Percentiles rank a stretch among this genome's conserved stretches.
These are phyloP conservation scores for Euthynnus affinis DNA, from an alignment of 2,797 vertebrate species.

Conservation along the genomic window DNA sequence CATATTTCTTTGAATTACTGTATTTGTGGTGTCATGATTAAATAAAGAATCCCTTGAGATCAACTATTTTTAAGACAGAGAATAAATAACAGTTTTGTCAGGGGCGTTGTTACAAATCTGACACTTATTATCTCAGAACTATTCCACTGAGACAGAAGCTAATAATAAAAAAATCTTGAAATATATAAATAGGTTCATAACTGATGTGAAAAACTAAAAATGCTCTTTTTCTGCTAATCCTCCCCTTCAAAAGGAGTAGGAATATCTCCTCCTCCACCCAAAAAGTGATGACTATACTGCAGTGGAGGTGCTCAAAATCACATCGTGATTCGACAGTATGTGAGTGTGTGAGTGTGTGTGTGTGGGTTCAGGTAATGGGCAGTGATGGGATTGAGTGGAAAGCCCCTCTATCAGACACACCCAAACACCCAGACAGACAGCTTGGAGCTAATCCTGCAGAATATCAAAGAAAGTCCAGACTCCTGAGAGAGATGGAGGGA, in stretches of 20 bases:
- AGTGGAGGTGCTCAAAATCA: too few species aligned
- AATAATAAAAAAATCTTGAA: conserved; percentile 39
- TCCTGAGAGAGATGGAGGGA: conserved; percentile 64
- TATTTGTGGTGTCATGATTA: neutral
- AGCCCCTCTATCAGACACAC: conserved; percentile 52
- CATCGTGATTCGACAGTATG: too few species aligned
- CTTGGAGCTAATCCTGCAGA: conserved; percentile 70
- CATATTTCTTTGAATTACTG: neutral
- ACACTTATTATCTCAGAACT: conserved; percentile 6
- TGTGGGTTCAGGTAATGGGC: conserved; percentile 36
- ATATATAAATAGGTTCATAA: conserved; percentile 14
- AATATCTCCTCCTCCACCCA: too few species aligned
- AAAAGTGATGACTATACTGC: too few species aligned
- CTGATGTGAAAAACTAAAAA: neutral
- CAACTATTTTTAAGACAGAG: neutral
- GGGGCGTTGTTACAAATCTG: conserved; percentile 34
- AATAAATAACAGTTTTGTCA: conserved; percentile 13
- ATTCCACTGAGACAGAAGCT: neutral
- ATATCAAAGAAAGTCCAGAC: conserved; percentile 69
- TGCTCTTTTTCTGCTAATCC: neutral
- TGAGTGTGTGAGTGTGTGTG: conserved; percentile 19
- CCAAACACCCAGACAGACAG: conserved; percentile 57
- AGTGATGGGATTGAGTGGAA: conserved; percentile 44
- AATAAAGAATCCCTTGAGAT: neutral
- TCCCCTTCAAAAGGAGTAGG: neutral